Evolutionary conservation across 2,113 vertebrate genomes (phyloP).

Genomic region (Ovibos moschatus): DNA sequence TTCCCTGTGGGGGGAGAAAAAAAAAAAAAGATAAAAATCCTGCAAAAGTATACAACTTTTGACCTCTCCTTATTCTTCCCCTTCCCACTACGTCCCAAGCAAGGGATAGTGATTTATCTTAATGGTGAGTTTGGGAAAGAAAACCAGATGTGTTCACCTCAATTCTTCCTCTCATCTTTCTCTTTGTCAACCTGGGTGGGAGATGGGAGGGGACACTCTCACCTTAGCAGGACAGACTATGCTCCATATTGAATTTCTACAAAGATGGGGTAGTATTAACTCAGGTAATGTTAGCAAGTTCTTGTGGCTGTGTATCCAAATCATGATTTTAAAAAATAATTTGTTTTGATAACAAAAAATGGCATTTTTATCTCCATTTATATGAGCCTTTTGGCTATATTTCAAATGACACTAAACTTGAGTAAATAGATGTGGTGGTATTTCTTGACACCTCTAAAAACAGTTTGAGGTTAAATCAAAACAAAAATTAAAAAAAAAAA

Average conservation of each 20-base stretch:
- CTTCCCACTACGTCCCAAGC: neutral
- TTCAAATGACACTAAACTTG: neutral
- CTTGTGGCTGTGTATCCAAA: neutral
- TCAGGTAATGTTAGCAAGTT: neutral
- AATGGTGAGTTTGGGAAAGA: neutral
- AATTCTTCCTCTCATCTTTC: neutral
- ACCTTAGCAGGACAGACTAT: neutral
- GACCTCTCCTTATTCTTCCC: fast-evolving
- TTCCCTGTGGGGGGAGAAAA: neutral
- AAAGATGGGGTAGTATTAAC: neutral
- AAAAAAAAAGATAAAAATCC: neutral
- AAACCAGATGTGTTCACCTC: neutral
- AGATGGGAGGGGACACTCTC: neutral
- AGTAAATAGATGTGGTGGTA: neutral
- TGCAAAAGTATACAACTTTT: neutral
- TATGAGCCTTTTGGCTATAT: neutral
- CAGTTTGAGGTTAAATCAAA: neutral
- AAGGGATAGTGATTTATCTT: neutral
- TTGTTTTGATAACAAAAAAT: neutral
- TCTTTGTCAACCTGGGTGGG: neutral
- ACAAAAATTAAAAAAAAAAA: neutral
- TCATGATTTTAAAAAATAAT: neutral
- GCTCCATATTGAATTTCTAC: neutral
- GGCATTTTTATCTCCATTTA: neutral
- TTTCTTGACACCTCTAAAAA: neutral